These are phyloP conservation scores for Leucophenga varia DNA, from an alignment of 1,140 invertebrate species.

Conservation along the genomic window DNA sequence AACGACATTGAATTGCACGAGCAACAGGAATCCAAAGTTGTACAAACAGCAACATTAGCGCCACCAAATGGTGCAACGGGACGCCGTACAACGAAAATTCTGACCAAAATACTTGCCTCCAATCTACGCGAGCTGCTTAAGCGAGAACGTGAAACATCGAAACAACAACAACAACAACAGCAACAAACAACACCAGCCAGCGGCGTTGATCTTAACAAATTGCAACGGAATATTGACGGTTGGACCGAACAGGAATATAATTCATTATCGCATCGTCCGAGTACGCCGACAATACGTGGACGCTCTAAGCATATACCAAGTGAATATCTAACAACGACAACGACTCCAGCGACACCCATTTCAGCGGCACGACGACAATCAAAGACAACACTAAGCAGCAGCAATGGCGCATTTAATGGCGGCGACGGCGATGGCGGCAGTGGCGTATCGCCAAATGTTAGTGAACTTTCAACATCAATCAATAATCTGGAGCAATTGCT, in stretches of 20 bases:
- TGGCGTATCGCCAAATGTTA: conserved; percentile 31
- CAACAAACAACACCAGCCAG: conserved; percentile 46
- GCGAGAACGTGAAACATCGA: conserved; percentile 39
- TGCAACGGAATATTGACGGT: conserved; percentile 80
- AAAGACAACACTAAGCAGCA: conserved; percentile 36
- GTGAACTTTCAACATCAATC: conserved; percentile 39
- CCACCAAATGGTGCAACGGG: conserved; percentile 33
- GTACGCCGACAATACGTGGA: conserved; percentile 61
- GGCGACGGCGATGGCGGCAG: conserved; percentile 30
- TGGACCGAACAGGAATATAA: conserved; percentile 80
- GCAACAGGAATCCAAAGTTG: conserved; percentile 57
- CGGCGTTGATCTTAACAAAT: conserved; percentile 68
- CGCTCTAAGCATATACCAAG: conserved; percentile 74
- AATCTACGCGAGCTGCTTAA: conserved; percentile 46
- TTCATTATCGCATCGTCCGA: conserved; percentile 58
- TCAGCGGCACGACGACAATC: conserved; percentile 48
- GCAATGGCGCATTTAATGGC: conserved; percentile 47
- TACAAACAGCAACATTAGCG: conserved; percentile 36
- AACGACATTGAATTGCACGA: conserved; percentile 45
- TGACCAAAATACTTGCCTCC: conserved; percentile 51
- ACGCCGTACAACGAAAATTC: conserved; percentile 34
- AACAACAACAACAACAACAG: no score
- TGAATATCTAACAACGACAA: conserved; percentile 71
- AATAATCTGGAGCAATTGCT: conserved; percentile 46
- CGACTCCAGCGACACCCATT: conserved; percentile 29